Conservation (phyloP, 1,140 invertebrate species). For the Heterodera schachtii region DNA sequence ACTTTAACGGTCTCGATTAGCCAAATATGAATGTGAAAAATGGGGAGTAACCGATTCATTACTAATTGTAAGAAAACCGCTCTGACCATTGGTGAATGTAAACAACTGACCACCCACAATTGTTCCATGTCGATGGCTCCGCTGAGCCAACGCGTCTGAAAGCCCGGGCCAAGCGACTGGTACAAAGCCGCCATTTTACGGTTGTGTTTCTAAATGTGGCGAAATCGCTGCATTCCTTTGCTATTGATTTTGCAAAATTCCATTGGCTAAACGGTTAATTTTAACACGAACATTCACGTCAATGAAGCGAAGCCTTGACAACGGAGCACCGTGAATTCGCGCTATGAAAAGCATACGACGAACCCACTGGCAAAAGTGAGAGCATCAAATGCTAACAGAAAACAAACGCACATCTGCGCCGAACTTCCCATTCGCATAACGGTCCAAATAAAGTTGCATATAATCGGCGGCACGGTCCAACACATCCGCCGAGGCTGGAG, state of each 20-base stretch:
- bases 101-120: slow-evolving; percentile 1
- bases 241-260: no score
- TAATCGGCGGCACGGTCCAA: slow-evolving; percentile 21
- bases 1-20: no score
- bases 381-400: background rate
- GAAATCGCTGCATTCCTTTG: no score
- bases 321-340: slow-evolving; percentile 5
- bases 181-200: background rate
- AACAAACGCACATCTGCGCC: slow-evolving; percentile 16
- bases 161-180: background rate
- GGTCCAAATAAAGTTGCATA: slow-evolving; percentile 19
- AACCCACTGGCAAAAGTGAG: background rate
- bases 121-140: slow-evolving; percentile 11
- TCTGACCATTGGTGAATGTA: background rate
- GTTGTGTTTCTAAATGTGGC: background rate
- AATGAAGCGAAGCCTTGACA: background rate
- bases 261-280: background rate
- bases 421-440: slow-evolving; percentile 4
- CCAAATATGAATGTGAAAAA: no score
- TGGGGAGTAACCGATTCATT: no score
- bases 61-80: no score
- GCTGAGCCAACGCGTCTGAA: background rate
- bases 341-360: slow-evolving; percentile 20
- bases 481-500: slow-evolving; percentile 9
- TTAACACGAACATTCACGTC: background rate